Percentiles rank a stretch among this genome's conserved stretches.
Conservation (phyloP, 2,113 vertebrate genomes). For the Balaeniceps rex region DNA sequence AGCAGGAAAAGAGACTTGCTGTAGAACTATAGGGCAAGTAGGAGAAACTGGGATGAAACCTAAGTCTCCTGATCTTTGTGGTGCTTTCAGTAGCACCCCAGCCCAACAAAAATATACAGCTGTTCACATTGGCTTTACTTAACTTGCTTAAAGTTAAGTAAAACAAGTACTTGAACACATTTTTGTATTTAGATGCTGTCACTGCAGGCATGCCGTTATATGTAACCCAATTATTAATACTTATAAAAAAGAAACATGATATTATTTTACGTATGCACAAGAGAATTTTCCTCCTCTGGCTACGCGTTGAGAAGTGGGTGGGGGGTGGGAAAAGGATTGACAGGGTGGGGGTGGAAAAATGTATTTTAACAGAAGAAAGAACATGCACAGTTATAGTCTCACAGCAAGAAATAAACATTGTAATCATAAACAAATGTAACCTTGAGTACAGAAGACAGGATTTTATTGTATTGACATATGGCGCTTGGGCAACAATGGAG, state of each 20-base stretch:
- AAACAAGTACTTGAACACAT: background rate
- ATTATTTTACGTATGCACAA: background rate
- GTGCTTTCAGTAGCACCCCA: background rate
- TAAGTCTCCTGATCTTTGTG: background rate
- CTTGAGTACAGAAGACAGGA: conserved; percentile 19
- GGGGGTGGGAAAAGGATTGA: background rate
- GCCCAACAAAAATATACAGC: background rate
- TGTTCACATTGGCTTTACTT: background rate
- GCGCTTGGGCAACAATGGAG: background rate
- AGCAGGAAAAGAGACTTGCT: background rate
- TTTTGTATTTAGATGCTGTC: background rate
- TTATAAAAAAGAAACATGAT: background rate
- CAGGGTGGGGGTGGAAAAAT: background rate
- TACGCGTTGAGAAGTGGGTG: background rate
- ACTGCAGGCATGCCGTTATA: background rate
- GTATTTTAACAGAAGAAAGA: background rate
- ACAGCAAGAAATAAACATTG: conserved; percentile 27
- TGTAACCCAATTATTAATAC: background rate
- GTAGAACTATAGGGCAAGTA: background rate
- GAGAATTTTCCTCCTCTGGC: background rate
- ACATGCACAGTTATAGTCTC: background rate
- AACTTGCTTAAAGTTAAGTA: background rate
- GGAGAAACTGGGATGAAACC: background rate
- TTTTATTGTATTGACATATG: conserved; percentile 33
- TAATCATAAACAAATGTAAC: conserved; percentile 51